Base-by-base conservation (phyloP, 2,113 vertebrate genomes). In the Sander lucioperca region DNA sequence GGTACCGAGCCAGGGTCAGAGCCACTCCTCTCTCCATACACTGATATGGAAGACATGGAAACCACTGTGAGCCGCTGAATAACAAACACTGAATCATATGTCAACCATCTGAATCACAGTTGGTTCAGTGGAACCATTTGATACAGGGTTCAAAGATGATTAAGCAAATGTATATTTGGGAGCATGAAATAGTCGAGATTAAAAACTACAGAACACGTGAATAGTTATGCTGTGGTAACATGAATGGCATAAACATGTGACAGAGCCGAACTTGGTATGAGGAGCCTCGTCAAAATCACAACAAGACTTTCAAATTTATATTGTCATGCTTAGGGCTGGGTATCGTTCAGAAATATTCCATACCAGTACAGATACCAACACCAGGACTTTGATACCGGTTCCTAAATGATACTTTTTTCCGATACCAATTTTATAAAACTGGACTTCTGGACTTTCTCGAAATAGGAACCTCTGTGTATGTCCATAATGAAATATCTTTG, bases 1-100 rank as follows among this genome's bases (percentile, higher is more conserved):
- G 89, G 92, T 99, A 99, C 59, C 95, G 94, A 1, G 98, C 98
- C 56, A 97, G 96, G 25, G 98, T 99, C 79, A 99, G 87, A 0
- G 97, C 98, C 58, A 99, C 95, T 7, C 94, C 84, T 82, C 90
- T 92, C 19, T 96, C 94, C 96, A 98, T 92, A 93, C 98, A 99
- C 98, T 99, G 89, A 50, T 2, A 65, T 1, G 61, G 4, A 74
- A 74, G 77, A 54, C n/a, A 82, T 2, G 8, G 39, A 79, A 48
- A 45, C 9, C 13, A 12, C 25, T 16, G n/a, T 81, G 7, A 69
- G 56, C 63, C 21, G 68, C 12, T 18, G 18, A 48, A 30, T 2
- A 21, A 47, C 13, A 15, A 19, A 47, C n/a, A 27, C n/a, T 13
- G 7, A 27, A 72, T 45, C 1, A 71, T 21, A 33, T 30, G 39